Evolutionary conservation across 53 echinoderm and acorn worm genomes (phyloP), one percentile per base, ranked within the genome.

Genomic region (Pentamera pediparva): DNA sequence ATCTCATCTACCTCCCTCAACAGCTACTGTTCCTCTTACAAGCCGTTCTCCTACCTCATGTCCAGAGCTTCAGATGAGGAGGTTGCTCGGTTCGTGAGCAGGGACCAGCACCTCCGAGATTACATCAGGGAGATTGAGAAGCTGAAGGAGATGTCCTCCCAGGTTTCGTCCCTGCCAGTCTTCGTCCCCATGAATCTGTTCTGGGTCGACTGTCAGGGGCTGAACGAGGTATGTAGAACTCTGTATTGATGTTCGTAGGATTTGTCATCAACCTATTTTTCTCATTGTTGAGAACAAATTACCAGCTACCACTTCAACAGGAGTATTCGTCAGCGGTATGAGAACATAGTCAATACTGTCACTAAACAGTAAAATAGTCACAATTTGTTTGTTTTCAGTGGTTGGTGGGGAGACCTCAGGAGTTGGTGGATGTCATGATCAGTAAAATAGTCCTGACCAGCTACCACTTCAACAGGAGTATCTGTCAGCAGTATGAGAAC

Each of bases 121-220:
- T 95, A 95, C 33, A 88, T 91, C 35, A 70, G 96, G 51, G 96
- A 95, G 85, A 95, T 91, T 63, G 96, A 95, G 77, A 90, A 85
- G 56, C 77, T 95, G 22, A 95, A 91, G 75, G 74, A 27, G 30
- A 95, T 95, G 96, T 88, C 91, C n/a, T 67, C 54, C 4, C 83
- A 91, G 69, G 70, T 91, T 3, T 85, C 82, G 11, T 88, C 85
- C 7, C 76, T 95, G 30, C 96, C 96, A 21, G 91, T 87, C 60
- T 91, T 78, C 38, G 96, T 94, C 12, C 96, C 90, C 6, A 95
- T 95, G 96, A 91, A 95, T 75, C 83, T 95, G 0, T 85, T 91
- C 28, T 41, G 85, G 77, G 60, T 95, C 80, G 91, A 95, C 61
- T 95, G 96, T 41, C 79, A 76, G 38, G 64, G 84, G 34, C 87